Conservation (phyloP, 2,888 invertebrate species). For the Sinhomidia bicolor region DNA sequence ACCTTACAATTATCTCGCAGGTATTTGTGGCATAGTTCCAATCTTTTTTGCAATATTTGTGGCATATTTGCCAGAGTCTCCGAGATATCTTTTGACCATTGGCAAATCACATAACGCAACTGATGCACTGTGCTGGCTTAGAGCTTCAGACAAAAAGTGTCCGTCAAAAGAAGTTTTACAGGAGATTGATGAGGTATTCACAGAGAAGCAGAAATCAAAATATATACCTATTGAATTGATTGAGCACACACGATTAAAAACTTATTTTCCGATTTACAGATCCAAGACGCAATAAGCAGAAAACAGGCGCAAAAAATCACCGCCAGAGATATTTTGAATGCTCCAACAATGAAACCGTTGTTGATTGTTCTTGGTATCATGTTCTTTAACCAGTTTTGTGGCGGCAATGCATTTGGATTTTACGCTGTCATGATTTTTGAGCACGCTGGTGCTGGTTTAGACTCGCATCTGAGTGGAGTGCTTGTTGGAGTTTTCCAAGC, state of each 20-base stretch:
- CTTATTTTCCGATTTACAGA: conserved; percentile 34
- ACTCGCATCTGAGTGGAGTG: conserved; percentile 85
- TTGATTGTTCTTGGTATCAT: conserved; percentile 87
- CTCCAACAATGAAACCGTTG: conserved; percentile 86
- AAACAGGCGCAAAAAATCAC: conserved; percentile 30
- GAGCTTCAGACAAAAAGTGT: conserved; percentile 84
- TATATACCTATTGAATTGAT: no score
- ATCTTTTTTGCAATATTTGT: conserved; percentile 85
- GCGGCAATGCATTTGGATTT: conserved; percentile 92
- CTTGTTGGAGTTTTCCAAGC: conserved; percentile 85
- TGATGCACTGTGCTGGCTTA: conserved; percentile 86
- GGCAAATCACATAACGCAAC: conserved; percentile 86
- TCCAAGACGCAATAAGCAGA: conserved; percentile 65
- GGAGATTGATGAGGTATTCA: conserved; percentile 84
- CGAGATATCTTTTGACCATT: conserved; percentile 86
- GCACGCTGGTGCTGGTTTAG: conserved; percentile 85
- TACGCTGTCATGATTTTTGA: conserved; percentile 88
- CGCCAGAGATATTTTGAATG: conserved; percentile 85
- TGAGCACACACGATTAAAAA: not conserved
- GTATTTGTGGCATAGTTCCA: conserved; percentile 86
- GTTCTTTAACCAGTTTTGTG: conserved; percentile 92
- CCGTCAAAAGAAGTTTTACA: conserved; percentile 86
- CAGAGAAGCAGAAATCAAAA: no score
- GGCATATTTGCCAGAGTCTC: conserved; percentile 91
- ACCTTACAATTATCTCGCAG: conserved; percentile 85